Evolutionary conservation across 1,140 invertebrate species (phyloP), one percentile per base, ranked within the genome.

Genomic region (Zaprionus nigranus): DNA sequence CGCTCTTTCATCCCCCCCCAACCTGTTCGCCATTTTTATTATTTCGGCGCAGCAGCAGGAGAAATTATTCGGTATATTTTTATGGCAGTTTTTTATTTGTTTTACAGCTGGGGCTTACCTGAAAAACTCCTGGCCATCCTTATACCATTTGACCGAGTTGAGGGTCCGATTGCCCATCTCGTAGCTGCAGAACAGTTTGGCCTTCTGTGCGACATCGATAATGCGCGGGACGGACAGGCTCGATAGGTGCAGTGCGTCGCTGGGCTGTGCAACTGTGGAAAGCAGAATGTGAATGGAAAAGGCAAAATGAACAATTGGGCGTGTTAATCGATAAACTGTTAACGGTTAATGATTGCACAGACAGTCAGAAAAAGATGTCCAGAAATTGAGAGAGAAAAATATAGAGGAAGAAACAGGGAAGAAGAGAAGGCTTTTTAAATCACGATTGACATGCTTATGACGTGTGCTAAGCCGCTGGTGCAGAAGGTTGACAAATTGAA

Each of bases 131-230:
- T 94, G 93, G 43, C 94, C 94, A 71, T 96, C 95, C 83, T 96
- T 96, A 92, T 96, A 96, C 96, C 96, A 97, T 93, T 97, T 97
- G 70, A 97, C 95, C 0, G 96, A 96, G 92, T 97, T 96, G 13
- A 97, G 93, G 2, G 93, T 93, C 56, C 96, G 96, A 9, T 93
- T 94, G 76, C 94, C 94, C 87, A 94, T 92, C 81, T 95, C 94
- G 75, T 94, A 95, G 67, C 93, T 93, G 84, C 95, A 95, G 65
- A 93, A 94, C 30, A 95, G 90, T 56, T 94, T 92, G 15, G 94
- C 94, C 78, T 91, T 91, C 51, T 94, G 93, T 22, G 93, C 92
- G 4, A 93, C 93, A 85, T 95, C 94, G 7, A 94, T 94, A 56
- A 94, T 92, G 57, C 91, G 79, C 66, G 94, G 94, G 24, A 93